These are phyloP conservation scores for Drosophila paranaensis DNA, from an alignment of 2,888 invertebrate species.

Conservation along the genomic window DNA sequence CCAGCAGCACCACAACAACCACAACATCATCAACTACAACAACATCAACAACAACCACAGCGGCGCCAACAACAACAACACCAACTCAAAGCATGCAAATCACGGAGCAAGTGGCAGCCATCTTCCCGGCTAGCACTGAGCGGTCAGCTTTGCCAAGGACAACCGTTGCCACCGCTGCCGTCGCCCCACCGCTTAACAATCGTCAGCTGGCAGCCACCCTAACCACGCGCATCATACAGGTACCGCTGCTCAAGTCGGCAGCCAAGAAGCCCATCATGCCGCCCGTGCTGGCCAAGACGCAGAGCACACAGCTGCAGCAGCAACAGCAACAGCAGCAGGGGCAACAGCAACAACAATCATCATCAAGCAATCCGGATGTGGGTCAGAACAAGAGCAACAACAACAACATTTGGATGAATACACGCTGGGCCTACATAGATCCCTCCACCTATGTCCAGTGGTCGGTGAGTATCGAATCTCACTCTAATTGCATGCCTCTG, in stretches of 20 bases:
- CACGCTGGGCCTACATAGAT: conserved; percentile 88
- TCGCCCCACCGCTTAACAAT: conserved; percentile 40
- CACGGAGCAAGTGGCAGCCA: conserved; percentile 9
- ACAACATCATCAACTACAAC: conserved; percentile 20
- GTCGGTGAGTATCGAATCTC: conserved; percentile 86
- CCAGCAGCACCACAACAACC: conserved; percentile 11
- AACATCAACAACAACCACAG: conserved; percentile 24
- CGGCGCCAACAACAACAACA: conserved; percentile 22
- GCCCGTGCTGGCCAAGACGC: conserved; percentile 82
- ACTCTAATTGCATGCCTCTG: not conserved
- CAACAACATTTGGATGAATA: conserved; percentile 86
- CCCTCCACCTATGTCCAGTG: conserved; percentile 89
- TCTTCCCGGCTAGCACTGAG: conserved; percentile 28
- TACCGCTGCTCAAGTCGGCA: conserved; percentile 83
- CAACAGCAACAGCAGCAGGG: conserved; percentile 31
- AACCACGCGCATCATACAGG: conserved; percentile 83
- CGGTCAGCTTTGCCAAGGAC: conserved; percentile 11
- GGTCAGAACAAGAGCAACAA: conserved; percentile 71
- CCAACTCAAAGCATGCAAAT: conserved; percentile 7
- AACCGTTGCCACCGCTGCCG: conserved; percentile 28
- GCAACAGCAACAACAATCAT: conserved; percentile 16
- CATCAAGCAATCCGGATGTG: conserved; percentile 14
- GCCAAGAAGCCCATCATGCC: conserved; percentile 86
- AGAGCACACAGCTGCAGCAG: conserved; percentile 48
- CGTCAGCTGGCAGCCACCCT: conserved; percentile 53